Evolutionary conservation across 2,888 invertebrate genomes (phyloP).

Genomic region (Tinea semifulvella): DNA sequence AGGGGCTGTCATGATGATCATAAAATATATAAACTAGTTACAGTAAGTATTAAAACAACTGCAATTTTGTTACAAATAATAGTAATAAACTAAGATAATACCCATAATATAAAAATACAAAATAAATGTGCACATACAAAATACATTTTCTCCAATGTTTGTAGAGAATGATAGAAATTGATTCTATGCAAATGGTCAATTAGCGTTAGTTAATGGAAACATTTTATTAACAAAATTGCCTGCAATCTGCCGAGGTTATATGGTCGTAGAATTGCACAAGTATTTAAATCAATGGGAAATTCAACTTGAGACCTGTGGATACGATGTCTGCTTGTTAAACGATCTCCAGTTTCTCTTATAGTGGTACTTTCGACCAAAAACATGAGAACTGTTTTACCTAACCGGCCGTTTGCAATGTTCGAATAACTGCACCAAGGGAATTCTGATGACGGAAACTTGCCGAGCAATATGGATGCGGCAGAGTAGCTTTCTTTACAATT

Average conservation of each 20-base stretch:
- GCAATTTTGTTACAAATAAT: too few species aligned
- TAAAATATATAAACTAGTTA: too few species aligned
- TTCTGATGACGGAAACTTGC: conserved; percentile 23
- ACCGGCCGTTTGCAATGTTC: conserved; percentile 41
- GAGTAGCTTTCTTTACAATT: conserved; percentile 6
- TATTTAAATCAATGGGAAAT: conserved; percentile 13
- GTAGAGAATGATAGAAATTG: background rate
- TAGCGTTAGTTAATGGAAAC: conserved; percentile 9
- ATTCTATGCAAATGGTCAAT: conserved; percentile 6
- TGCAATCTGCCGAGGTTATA: conserved; percentile 9
- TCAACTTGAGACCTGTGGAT: conserved; percentile 11
- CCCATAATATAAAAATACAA: too few species aligned
- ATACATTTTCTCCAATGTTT: conserved; percentile 5
- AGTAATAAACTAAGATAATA: too few species aligned
- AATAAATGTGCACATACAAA: conserved; percentile 4
- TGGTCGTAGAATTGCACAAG: conserved; percentile 7
- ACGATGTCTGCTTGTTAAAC: conserved; percentile 12
- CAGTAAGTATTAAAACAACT: too few species aligned
- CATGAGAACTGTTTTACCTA: conserved; percentile 59
- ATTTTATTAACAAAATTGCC: conserved; percentile 10
- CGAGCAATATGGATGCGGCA: conserved; percentile 14
- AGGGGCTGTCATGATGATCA: too few species aligned
- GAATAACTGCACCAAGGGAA: conserved; percentile 27
- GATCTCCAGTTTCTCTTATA: conserved; percentile 10
- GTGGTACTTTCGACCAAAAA: conserved; percentile 40